Percentiles rank a stretch among this genome's conserved stretches.
Conservation (phyloP, 2,888 invertebrate species). For the Epistrophe eligans region DNA sequence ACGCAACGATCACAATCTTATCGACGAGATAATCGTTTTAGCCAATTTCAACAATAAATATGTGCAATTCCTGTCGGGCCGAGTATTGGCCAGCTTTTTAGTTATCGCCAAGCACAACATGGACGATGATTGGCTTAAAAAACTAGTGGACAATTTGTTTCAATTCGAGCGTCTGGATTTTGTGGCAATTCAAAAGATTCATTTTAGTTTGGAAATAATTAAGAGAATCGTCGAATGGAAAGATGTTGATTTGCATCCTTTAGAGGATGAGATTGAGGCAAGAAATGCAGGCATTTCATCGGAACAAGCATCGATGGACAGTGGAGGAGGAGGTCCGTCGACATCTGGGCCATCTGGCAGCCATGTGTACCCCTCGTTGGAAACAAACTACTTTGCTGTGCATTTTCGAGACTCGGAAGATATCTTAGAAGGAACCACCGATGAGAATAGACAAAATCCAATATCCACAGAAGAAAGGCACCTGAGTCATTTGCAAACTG, state of each 20-base stretch:
- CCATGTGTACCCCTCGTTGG: constrained; percentile 80
- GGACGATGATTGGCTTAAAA: constrained; percentile 92
- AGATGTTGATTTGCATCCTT: constrained; percentile 91
- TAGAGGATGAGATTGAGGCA: constrained; percentile 87
- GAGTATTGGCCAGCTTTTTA: constrained; percentile 92
- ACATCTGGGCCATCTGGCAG: constrained; percentile 42
- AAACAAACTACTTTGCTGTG: constrained; percentile 83
- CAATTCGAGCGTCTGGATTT: constrained; percentile 87
- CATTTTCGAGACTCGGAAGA: constrained; percentile 79
- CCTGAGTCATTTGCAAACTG: constrained; percentile 60
- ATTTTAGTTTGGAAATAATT: constrained; percentile 93
- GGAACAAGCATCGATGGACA: constrained; percentile 54
- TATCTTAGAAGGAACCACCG: constrained; percentile 58
- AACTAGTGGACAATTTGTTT: constrained; percentile 89
- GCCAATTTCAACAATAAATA: constrained; percentile 92
- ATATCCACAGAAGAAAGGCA: constrained; percentile 50
- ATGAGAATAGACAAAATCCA: constrained; percentile 42
- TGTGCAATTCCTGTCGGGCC: constrained; percentile 91
- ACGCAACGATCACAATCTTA: constrained; percentile 92
- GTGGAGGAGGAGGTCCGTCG: constrained; percentile 42
- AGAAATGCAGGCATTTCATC: constrained; percentile 60
- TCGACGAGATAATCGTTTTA: constrained; percentile 92
- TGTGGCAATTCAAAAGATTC: constrained; percentile 89
- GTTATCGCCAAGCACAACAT: constrained; percentile 93
- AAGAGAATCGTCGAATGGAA: constrained; percentile 95